phyloP scores from a whole-genome alignment of 1,140 invertebrate genomes.

The Metaphire vulgaris region DNA sequence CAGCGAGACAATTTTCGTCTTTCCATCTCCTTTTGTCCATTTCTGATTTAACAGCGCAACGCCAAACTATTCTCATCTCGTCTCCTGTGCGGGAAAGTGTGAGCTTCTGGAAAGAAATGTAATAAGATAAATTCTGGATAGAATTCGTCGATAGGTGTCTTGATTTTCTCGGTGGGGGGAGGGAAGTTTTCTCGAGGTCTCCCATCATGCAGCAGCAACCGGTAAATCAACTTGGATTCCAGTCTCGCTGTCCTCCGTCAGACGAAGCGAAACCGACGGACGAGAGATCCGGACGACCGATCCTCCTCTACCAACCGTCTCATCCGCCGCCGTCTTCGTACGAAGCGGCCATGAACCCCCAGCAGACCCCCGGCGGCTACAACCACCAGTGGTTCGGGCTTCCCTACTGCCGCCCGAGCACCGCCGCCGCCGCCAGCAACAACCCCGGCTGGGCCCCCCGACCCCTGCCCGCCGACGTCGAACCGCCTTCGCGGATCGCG shows the following conservation, averaged over 20 bases:
- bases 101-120: too few relatives aligned
- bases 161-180: too few relatives aligned
- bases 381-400: not conserved
- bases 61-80: too few relatives aligned
- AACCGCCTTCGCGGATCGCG: not conserved
- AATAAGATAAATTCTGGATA: too few relatives aligned
- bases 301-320: not conserved
- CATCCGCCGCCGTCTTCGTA: not conserved
- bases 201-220: not conserved
- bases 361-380: not conserved
- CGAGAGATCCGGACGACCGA: not conserved
- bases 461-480: not conserved
- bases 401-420: not conserved
- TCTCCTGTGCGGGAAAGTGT: too few relatives aligned
- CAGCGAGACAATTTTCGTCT: too few relatives aligned
- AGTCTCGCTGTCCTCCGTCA: not conserved
- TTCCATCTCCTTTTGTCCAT: too few relatives aligned
- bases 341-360: not conserved
- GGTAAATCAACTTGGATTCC: too few relatives aligned
- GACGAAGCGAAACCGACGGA: not conserved
- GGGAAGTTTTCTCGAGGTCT: not conserved
- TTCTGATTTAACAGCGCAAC: too few relatives aligned
- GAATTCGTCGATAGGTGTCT: too few relatives aligned
- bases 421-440: too few relatives aligned
- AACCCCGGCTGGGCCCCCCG: not conserved